phyloP scores from a whole-genome alignment of 2,888 invertebrate species.

The Mythimna lalbum region DNA sequence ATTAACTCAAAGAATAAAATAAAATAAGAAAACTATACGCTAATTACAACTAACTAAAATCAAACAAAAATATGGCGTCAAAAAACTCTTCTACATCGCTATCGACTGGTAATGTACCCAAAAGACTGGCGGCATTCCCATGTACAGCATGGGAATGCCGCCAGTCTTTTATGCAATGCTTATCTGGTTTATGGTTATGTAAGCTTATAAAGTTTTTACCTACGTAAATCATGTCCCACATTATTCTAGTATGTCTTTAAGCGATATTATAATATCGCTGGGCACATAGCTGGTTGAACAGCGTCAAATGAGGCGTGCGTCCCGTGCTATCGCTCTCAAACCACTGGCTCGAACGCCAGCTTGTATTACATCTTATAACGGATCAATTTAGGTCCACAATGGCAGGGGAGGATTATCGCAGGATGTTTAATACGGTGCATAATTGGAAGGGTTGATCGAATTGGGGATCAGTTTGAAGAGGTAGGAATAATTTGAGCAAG shows the following conservation, averaged over 20 bases:
- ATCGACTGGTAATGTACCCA: too few species aligned
- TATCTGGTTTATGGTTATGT: too few species aligned
- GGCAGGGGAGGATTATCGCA: conserved; percentile 14
- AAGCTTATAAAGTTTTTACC: not conserved
- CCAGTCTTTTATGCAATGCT: too few species aligned
- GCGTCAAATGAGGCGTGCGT: conserved; percentile 40
- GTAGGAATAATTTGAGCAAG: not conserved
- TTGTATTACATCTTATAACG: conserved; percentile 24
- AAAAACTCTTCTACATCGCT: too few species aligned
- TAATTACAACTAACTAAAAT: too few species aligned
- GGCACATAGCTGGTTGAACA: conserved; percentile 14
- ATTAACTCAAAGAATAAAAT: too few species aligned
- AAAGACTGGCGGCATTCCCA: too few species aligned
- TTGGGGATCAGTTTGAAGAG: conserved; percentile 13
- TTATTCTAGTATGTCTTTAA: conserved; percentile 5
- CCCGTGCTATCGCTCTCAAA: conserved; percentile 40
- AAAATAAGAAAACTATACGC: too few species aligned
- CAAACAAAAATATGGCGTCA: too few species aligned
- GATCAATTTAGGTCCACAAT: conserved; percentile 38
- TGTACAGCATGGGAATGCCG: too few species aligned
- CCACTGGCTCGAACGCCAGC: conserved; percentile 37
- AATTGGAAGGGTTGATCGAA: conserved; percentile 34
- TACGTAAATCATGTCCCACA: not conserved
- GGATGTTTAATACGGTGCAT: conserved; percentile 18
- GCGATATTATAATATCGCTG: conserved; percentile 12